phyloP scores from a whole-genome alignment of 2,797 vertebrate species.

The Amazona finschi region DNA sequence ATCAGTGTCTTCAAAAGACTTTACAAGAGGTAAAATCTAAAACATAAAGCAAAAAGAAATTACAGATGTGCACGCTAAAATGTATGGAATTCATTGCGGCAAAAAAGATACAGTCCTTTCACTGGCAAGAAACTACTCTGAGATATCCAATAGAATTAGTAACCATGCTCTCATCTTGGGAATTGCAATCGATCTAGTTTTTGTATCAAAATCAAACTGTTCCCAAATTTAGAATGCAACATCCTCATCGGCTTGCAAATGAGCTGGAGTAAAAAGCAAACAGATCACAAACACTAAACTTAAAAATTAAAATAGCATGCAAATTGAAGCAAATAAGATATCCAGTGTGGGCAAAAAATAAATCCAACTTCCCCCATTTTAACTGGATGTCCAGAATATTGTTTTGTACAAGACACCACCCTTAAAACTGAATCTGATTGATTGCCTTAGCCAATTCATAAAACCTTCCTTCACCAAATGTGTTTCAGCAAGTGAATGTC shows the following conservation, averaged over 20 bases:
- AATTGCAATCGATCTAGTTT: conserved; percentile 6
- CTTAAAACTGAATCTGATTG: neutral
- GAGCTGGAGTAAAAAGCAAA: conserved; percentile 7
- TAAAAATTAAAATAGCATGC: neutral
- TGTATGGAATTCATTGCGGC: neutral
- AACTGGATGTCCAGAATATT: neutral
- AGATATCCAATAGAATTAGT: neutral
- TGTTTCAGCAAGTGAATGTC: neutral
- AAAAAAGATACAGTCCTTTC: neutral
- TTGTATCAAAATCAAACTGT: conserved; percentile 3
- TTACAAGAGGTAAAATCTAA: neutral
- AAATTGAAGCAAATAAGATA: neutral
- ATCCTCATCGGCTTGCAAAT: neutral
- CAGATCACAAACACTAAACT: conserved; percentile 17
- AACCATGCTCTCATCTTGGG: neutral
- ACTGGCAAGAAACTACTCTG: neutral
- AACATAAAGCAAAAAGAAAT: neutral
- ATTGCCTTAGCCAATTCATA: conserved; percentile 3
- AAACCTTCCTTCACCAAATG: neutral
- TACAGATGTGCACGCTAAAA: neutral
- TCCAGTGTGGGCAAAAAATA: neutral
- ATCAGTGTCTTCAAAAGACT: neutral
- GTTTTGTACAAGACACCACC: neutral
- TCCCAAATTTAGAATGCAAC: conserved; percentile 23
- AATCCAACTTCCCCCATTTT: neutral